phyloP scores from a whole-genome alignment of 2,113 vertebrate genomes.

The Myrmophylax atrothorax region DNA sequence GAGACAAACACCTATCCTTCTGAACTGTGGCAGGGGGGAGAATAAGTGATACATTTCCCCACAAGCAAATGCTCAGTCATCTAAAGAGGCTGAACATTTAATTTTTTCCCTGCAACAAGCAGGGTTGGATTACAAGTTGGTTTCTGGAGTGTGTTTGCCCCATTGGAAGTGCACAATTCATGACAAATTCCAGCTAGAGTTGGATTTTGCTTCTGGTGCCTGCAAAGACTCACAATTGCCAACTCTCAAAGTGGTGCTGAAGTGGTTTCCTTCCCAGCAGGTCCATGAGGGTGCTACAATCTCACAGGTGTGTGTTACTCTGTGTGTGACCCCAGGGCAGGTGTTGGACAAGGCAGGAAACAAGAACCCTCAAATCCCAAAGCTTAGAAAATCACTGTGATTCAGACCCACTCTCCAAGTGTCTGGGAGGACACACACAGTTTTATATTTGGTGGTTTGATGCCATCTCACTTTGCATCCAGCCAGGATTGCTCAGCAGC shows the following conservation, averaged over 20 bases:
- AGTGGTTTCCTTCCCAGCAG: not conserved
- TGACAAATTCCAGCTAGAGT: not conserved
- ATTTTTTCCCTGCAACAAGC: not conserved
- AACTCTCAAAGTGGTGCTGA: not conserved
- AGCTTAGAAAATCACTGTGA: not conserved
- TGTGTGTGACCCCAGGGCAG: not conserved
- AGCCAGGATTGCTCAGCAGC: not conserved
- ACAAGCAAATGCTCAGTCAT: not conserved
- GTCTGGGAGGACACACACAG: not conserved
- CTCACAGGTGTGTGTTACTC: fast-evolving
- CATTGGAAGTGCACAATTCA: not conserved
- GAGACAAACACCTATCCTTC: not conserved
- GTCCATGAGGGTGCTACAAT: fast-evolving
- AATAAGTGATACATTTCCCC: not conserved
- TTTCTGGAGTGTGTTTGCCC: not conserved
- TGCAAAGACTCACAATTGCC: not conserved
- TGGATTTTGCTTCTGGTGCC: not conserved
- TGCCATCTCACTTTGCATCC: not conserved
- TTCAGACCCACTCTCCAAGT: not conserved
- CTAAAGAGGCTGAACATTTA: not conserved
- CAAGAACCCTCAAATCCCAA: not conserved
- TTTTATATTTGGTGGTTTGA: not conserved
- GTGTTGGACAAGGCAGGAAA: not conserved
- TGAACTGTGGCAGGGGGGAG: not conserved
- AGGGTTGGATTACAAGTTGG: not conserved